Evolutionary conservation across 2,888 invertebrate genomes (phyloP).

Genomic region (Platerodrilus igneus): DNA sequence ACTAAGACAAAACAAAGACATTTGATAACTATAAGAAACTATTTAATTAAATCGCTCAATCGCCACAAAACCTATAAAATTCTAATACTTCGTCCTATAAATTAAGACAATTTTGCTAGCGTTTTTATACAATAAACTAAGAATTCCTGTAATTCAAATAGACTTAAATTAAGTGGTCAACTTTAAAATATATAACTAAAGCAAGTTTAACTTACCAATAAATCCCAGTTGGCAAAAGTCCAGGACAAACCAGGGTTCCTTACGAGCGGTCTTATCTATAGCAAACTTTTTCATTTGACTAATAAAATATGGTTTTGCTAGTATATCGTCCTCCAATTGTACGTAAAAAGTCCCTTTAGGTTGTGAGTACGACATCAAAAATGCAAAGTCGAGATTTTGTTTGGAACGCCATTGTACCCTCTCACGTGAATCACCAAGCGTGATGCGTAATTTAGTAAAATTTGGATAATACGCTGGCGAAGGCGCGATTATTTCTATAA

Average conservation of each 20-base stretch:
- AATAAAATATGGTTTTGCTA: constrained; percentile 80
- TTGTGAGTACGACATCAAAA: constrained; percentile 90
- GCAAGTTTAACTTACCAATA: constrained; percentile 69
- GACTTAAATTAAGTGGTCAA: too few relatives aligned
- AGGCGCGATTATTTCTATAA: constrained; percentile 87
- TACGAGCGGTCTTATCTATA: constrained; percentile 66
- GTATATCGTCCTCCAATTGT: constrained; percentile 90
- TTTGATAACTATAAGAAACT: too few relatives aligned
- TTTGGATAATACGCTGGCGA: constrained; percentile 84
- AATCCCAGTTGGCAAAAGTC: constrained; percentile 94
- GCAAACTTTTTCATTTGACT: constrained; percentile 82
- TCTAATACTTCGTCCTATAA: too few relatives aligned
- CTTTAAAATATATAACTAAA: too few relatives aligned
- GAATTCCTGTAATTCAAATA: too few relatives aligned
- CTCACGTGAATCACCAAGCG: constrained; percentile 80
- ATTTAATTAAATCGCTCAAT: too few relatives aligned
- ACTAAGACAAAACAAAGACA: too few relatives aligned
- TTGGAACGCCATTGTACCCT: constrained; percentile 90
- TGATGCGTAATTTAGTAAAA: constrained; percentile 68
- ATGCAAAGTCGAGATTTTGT: constrained; percentile 91
- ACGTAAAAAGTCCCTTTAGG: constrained; percentile 84
- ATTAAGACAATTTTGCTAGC: too few relatives aligned
- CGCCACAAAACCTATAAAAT: too few relatives aligned
- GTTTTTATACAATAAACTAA: too few relatives aligned
- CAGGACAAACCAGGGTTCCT: constrained; percentile 82